phyloP scores from a whole-genome alignment of 2,888 invertebrate species.

The Mimumesa dahlbomi region DNA sequence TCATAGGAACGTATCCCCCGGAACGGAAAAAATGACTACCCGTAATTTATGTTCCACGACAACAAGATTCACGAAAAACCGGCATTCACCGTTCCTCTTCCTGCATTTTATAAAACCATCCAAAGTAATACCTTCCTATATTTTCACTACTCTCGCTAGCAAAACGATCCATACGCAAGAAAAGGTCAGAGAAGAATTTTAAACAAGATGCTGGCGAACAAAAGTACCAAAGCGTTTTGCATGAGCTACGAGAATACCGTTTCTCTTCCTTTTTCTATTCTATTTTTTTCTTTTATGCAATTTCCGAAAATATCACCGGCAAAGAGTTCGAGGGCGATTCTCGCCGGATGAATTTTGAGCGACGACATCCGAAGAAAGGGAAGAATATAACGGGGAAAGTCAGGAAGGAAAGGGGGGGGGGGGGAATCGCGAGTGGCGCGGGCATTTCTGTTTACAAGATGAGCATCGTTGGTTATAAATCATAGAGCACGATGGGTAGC shows the following conservation, averaged over 20 bases:
- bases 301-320: neutral
- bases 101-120: neutral
- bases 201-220: too few relatives aligned
- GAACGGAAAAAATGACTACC: too few relatives aligned
- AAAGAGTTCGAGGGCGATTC: constrained; percentile 6
- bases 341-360: constrained; percentile 48
- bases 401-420: too few relatives aligned
- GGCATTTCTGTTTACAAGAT: constrained; percentile 70
- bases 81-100: neutral
- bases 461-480: constrained; percentile 76
- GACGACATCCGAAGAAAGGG: constrained; percentile 38
- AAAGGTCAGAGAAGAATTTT: neutral
- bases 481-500: constrained; percentile 66
- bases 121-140: neutral
- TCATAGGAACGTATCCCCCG: too few relatives aligned
- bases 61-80: too few relatives aligned
- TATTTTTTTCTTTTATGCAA: too few relatives aligned
- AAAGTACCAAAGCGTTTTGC: neutral
- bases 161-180: too few relatives aligned
- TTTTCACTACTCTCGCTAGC: too few relatives aligned
- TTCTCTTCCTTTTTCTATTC: too few relatives aligned
- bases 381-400: constrained; percentile 33
- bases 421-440: constrained; percentile 45
- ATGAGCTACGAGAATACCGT: neutral
- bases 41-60: too few relatives aligned